Evolutionary conservation across 1,140 invertebrate genomes (phyloP), one percentile per base, ranked within the genome.

Genomic region (Caenorhabditis latens): DNA sequence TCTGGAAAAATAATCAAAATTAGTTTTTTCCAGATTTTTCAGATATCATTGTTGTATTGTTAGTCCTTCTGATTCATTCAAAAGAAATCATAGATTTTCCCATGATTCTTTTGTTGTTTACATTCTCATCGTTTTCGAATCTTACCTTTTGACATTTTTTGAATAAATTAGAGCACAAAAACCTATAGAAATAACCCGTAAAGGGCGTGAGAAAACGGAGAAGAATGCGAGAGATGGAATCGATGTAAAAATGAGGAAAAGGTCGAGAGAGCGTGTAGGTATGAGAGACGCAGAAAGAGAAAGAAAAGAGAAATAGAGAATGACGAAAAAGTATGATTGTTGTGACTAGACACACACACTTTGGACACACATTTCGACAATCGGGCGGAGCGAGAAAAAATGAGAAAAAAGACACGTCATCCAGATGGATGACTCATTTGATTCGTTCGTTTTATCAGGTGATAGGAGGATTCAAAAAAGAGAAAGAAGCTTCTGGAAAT

Each of bases 71-170:
- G 32, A 32, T 32, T 32, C 32, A n/a, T 32, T 32, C 32, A 32
- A 32, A 32, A 32, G 32, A 32, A 32, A 32, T 32, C 32, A 32
- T 32, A 32, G 1, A 32, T 32, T 58, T 58, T 58, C 21, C 2
- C 8, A 9, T 63, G 21, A 11, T 32, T 32, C 7, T 58, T n/a
- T 16, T 16, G n/a, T 5, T 58, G n/a, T 58, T 58, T 19, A 19
- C 1, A 40, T 63, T 32, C 8, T 4, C 8, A 5, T 8, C 9
- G 0, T n/a, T 8, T 71, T n/a, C 5, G 50, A 79, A 50, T 53
- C 71, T 79, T n/a, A 79, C 71, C 71, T 79, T 79, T 79, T 43
- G 71, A 79, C 71, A 79, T 79, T 21, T 8, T 3, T 40, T 13
- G 63, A 42, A 11, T 21, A 67, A 40, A 40, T 21, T 14, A 40